Percentiles rank a stretch among this genome's conserved stretches.
phyloP scores from a whole-genome alignment of 2,888 invertebrate genomes.

The Heliconius hortense region DNA sequence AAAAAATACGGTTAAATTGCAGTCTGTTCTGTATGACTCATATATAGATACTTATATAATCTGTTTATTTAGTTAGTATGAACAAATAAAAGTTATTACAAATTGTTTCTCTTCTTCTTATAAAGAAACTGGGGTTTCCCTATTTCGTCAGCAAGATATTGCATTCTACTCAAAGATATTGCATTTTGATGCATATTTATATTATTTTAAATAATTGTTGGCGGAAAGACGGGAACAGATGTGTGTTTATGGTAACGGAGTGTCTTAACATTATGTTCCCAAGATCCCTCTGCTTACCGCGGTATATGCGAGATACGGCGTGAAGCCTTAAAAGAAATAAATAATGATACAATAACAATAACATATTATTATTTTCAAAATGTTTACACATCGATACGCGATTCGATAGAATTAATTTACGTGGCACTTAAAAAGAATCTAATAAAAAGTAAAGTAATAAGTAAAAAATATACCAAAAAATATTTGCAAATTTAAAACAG shows the following conservation, averaged over 20 bases:
- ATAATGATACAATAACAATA: neutral
- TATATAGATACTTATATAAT: neutral
- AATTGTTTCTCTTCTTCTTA: neutral
- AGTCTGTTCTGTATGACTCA: neutral
- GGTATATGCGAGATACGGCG: too few relatives aligned
- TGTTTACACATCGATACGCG: too few relatives aligned
- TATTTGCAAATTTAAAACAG: slow-evolving; percentile 1
- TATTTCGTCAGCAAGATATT: neutral
- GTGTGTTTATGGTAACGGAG: too few relatives aligned
- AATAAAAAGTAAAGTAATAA: neutral
- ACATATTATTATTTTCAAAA: too few relatives aligned
- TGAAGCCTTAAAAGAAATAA: too few relatives aligned
- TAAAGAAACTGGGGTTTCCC: neutral
- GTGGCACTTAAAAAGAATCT: neutral
- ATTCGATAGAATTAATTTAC: neutral
- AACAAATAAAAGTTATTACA: neutral
- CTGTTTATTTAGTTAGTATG: neutral
- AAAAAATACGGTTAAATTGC: neutral
- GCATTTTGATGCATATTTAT: too few relatives aligned
- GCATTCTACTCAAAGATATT: too few relatives aligned
- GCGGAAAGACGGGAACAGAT: too few relatives aligned
- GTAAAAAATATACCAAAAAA: neutral
- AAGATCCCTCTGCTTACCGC: too few relatives aligned
- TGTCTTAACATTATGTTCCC: too few relatives aligned
- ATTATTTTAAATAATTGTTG: too few relatives aligned